Percentiles rank a stretch among this genome's conserved stretches.
Conservation (phyloP, 1,140 invertebrate species). For the Belonocnema kinseyi region DNA sequence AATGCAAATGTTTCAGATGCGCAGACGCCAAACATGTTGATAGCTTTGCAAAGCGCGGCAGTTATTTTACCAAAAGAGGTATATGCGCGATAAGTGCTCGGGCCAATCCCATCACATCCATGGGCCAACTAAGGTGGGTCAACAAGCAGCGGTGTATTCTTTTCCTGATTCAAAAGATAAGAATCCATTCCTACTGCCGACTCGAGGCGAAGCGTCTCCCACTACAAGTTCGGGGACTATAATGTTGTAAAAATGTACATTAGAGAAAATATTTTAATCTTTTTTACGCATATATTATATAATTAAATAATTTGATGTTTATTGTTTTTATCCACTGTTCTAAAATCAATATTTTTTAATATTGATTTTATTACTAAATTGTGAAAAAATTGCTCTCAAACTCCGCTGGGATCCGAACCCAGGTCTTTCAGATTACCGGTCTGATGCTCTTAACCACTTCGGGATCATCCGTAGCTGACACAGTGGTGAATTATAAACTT, state of each 20-base stretch:
- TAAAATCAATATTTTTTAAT: too few relatives aligned
- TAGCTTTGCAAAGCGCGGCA: conserved; percentile 27
- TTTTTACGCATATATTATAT: too few relatives aligned
- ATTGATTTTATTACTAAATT: too few relatives aligned
- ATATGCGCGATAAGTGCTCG: conserved; percentile 29
- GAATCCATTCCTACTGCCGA: conserved; percentile 11
- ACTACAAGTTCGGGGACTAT: not conserved
- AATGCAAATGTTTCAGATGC: conserved; percentile 28
- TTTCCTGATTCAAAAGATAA: conserved; percentile 22
- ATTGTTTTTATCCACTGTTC: too few relatives aligned
- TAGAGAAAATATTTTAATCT: not conserved
- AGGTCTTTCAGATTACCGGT: too few relatives aligned
- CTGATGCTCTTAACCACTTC: too few relatives aligned
- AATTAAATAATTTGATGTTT: too few relatives aligned
- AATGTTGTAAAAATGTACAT: not conserved
- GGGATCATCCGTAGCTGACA: too few relatives aligned
- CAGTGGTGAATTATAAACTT: too few relatives aligned
- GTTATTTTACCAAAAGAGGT: conserved; percentile 29
- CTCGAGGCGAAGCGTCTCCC: not conserved
- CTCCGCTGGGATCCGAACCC: too few relatives aligned
- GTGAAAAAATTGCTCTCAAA: too few relatives aligned
- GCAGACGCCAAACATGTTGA: conserved; percentile 26
- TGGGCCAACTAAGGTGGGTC: not conserved
- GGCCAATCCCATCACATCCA: conserved; percentile 19
- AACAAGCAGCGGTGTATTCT: conserved; percentile 6